Evolutionary conservation across 2,113 vertebrate genomes (phyloP), one percentile per base, ranked within the genome.

Genomic region (Theristicus caerulescens): DNA sequence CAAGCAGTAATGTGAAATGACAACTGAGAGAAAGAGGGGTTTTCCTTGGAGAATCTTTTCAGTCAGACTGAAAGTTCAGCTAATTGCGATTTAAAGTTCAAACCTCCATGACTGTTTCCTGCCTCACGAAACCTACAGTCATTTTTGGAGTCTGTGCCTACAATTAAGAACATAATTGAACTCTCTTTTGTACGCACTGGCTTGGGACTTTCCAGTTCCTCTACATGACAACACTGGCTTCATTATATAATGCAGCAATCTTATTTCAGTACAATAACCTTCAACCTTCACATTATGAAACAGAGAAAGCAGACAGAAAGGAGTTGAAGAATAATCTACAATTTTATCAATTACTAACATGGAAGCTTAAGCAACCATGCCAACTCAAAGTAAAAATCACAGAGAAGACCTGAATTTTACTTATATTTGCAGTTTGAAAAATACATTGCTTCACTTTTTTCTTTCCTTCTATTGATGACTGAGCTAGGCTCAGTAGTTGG

Each of bases 191-290:
- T 85, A 81, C 1, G 11, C 10, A 15, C 6, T 79, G 66, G 42
- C 55, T 95, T 91, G 96, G 95, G 82, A 91, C 85, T 97, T 96
- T 94, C 93, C 96, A 96, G 71, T 82, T 94, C 49, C 77, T 94
- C 78, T 88, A 2, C 38, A 13, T 69, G 66, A 80, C 84, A 96
- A n/a, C 54, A 10, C 86, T 82, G 78, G 31, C 67, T 85, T 70
- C 47, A 51, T 72, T 94, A 46, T 79, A 31, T 47, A 91, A 67
- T 20, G 34, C 70, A 66, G 42, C 42, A 62, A 29, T 61, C 42
- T 61, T 94, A 49, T 71, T 97, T 94, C 32, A 72, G 52, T 44
- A 64, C 52, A 47, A 55, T 77, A 90, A 59, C 36, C 24, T 84
- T 91, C 27, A 76, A 72, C 54, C 18, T 31, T 59, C 34, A 34